Base-by-base conservation (phyloP, 2,888 invertebrate genomes). In the Nycteola revayana region DNA sequence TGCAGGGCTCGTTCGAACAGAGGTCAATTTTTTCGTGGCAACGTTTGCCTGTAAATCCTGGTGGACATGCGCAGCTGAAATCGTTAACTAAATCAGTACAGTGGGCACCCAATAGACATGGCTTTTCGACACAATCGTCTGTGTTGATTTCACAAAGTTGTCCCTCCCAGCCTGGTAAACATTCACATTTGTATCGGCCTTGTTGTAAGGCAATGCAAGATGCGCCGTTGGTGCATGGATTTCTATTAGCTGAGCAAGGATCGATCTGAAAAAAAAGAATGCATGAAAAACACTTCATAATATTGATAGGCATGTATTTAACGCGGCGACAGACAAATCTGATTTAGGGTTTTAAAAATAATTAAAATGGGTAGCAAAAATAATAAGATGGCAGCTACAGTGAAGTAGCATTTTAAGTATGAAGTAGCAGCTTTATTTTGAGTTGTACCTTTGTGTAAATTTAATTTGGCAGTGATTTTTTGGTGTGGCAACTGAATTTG, bases 151-250 rank as follows among this genome's bases (percentile, higher is more conserved):
- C 97, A 75, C 99, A 99, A 42, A 94, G 94, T 59, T 96, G 95
- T 40, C 99, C 99, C 74, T 97, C 97, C 98, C 99, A 99, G 23
- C 99, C 99, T 9, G 97, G 94, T 32, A 96, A 88, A 75, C 99
- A 99, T 74, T 97, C 96, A 73, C 99, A 99, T 75, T 95, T 95
- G 78, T 94, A 98, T 53, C 97, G 90, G 7, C 97, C 97, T 89
- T 96, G 97, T 74, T 96, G 96, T 37, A 97, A 90, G 25, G 96
- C 96, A 47, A 95, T 91, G 65, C 98, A 98, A 23, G 93, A 93
- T 2, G 96, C 98, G 2, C 96, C 96, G 66, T 98, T 97, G 28
- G 93, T 92, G 75, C 98, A 98, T 6, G 97, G 97, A 66, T 96
- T 97, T 36, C 96, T 96, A 66, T 94, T 95, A 0, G 95, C 94